Evolutionary conservation across 2,888 invertebrate species (phyloP).

Genomic region (Xestia sexstrigata): DNA sequence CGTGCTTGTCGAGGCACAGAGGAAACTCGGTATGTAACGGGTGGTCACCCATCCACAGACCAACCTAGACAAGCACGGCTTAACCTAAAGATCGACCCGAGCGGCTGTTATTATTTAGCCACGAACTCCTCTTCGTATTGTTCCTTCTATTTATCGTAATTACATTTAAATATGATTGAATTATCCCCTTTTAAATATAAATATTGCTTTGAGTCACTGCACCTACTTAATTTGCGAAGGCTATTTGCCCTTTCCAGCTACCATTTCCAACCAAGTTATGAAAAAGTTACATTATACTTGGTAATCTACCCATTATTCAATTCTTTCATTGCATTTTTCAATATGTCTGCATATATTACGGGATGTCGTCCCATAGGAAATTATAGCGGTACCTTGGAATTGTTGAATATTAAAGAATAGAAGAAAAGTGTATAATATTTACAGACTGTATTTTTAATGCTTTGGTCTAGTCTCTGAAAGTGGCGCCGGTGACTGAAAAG

Average conservation of each 20-base stretch:
- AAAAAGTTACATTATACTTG: slow-evolving; percentile 46
- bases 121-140: too few relatives aligned
- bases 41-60: too few relatives aligned
- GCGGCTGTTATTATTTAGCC: too few relatives aligned
- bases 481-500: too few relatives aligned
- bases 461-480: background rate
- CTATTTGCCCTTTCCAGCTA: background rate
- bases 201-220: background rate
- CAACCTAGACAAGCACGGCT: too few relatives aligned
- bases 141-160: too few relatives aligned
- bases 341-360: slow-evolving; percentile 38
- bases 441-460: background rate
- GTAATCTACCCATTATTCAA: slow-evolving; percentile 41
- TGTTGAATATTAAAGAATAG: slow-evolving; percentile 27
- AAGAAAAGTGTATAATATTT: background rate
- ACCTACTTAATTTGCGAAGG: background rate
- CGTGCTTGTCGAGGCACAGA: too few relatives aligned
- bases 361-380: slow-evolving; percentile 43
- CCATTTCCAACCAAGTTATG: background rate
- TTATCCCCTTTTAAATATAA: background rate
- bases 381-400: slow-evolving; percentile 21
- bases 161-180: background rate
- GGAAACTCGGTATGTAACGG: too few relatives aligned
- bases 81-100: too few relatives aligned
- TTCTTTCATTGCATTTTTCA: slow-evolving; percentile 45